Base-by-base conservation (phyloP, 2,888 invertebrate species). In the Serripes groenlandicus region DNA sequence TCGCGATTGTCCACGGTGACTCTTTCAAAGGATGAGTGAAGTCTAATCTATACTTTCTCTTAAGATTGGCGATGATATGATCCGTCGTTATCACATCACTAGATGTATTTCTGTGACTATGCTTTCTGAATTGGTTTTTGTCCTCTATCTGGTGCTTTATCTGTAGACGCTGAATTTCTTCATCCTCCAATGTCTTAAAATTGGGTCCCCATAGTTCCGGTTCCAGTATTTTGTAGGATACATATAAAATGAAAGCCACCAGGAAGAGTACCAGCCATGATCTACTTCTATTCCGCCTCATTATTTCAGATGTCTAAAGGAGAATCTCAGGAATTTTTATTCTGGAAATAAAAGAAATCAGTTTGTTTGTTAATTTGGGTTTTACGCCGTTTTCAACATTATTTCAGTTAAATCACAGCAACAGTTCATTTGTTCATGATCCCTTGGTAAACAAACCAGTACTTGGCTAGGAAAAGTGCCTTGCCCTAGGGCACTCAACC, bases 1-100 rank as follows among this genome's bases (percentile, higher is more conserved):
- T 91, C 1, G 94, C 94, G 5, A 94, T 74, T 26, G 74, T 81
- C 94, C 94, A 94, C 52, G 91, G 91, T 11, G 90, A 89, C 15
- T 87, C 81, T n/a, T 69, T 68, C 30, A 90, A 28, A 23, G 82
- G 71, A 69, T 81, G 73, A 23, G 78, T 58, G 58, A 78, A 85
- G 74, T 90, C 73, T 18, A 90, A 11, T 54, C 66, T 79, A 58
- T 88, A 92, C 60, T 90, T 90, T 34, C 86, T 78, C 37, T 86
- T 80, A 23, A 91, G 69, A 30, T 88, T 86, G n/a, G 74, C 60
- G 0, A 88, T 78, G 2, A 84, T 76, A 21, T 80, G 81, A 49
- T 84, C 80, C 32, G 68, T 78, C 15, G 69, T 35, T 3, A 86
- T 72, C 58, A 73, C 34, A 18, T 60, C 42, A 54, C 42, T 35